These are phyloP conservation scores for Hylyphantes graminicola DNA, from an alignment of 1,140 invertebrate genomes.

Conservation along the genomic window DNA sequence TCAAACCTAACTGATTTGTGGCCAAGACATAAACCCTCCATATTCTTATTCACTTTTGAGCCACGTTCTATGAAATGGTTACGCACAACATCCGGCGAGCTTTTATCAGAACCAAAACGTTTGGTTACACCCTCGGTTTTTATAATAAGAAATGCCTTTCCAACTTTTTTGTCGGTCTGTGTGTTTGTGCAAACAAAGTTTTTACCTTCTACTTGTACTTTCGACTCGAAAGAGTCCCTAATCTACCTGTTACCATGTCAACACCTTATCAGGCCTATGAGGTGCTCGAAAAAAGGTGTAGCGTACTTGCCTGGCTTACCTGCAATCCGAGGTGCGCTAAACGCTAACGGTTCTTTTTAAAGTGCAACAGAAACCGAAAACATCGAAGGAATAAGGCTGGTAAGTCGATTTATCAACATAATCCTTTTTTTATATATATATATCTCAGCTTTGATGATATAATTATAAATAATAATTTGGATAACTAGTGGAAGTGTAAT, in stretches of 20 bases:
- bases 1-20: too few relatives aligned
- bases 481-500: too few relatives aligned
- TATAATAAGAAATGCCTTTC: slow-evolving; percentile 2
- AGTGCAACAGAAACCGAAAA: slow-evolving; percentile 39
- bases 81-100: background rate
- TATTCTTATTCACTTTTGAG: too few relatives aligned
- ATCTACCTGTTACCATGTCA: slow-evolving; percentile 37
- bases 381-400: slow-evolving; percentile 23
- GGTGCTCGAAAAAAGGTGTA: slow-evolving; percentile 36
- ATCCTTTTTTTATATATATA: too few relatives aligned
- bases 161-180: slow-evolving; percentile 34
- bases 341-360: slow-evolving; percentile 42
- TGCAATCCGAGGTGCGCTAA: slow-evolving; percentile 38
- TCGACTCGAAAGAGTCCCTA: slow-evolving; percentile 40
- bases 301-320: slow-evolving; percentile 14
- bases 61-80: too few relatives aligned
- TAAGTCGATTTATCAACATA: background rate
- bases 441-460: too few relatives aligned
- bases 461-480: too few relatives aligned
- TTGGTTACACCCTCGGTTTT: background rate
- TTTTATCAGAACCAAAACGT: background rate
- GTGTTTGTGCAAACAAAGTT: slow-evolving; percentile 29
- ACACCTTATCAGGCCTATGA: slow-evolving; percentile 26
- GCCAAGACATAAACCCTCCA: too few relatives aligned
- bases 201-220: slow-evolving; percentile 50